A percentile compares a stretch with the other conserved stretches of the same genome.
Evolutionary conservation across 2,888 invertebrate species (phyloP).

Genomic region (Spicauda simplicius): DNA sequence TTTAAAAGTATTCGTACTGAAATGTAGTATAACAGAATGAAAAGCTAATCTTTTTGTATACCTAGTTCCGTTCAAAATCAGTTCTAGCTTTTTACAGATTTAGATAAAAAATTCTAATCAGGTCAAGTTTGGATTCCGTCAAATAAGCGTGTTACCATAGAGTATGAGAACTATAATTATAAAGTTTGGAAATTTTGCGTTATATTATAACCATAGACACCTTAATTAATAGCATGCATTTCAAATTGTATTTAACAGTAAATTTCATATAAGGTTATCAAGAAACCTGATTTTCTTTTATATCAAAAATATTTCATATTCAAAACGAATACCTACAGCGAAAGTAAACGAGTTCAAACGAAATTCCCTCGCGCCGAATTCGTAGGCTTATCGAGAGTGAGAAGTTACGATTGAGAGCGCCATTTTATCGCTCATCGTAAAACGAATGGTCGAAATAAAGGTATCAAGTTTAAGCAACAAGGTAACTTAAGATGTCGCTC

Average conservation of each 20-base stretch:
- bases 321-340: neutral
- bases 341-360: constrained; percentile 1
- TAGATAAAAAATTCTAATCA: too few relatives aligned
- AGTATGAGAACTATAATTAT: too few relatives aligned
- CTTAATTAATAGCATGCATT: too few relatives aligned
- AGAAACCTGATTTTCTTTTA: neutral
- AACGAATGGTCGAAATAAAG: constrained; percentile 22
- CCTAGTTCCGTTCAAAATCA: too few relatives aligned
- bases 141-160: too few relatives aligned
- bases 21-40: neutral
- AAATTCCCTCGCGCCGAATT: constrained; percentile 5
- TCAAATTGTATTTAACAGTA: too few relatives aligned
- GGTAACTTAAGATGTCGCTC: constrained; percentile 13
- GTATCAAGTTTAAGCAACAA: constrained; percentile 21
- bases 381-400: constrained; percentile 2
- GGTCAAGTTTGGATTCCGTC: too few relatives aligned
- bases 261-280: too few relatives aligned
- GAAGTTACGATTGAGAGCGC: constrained; percentile 18
- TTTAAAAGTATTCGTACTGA: neutral
- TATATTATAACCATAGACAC: too few relatives aligned
- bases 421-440: constrained; percentile 22
- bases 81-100: too few relatives aligned
- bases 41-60: neutral
- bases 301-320: neutral
- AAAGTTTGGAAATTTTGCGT: too few relatives aligned